Conservation (phyloP, 2,888 invertebrate species). For the Tiliacea citrago region DNA sequence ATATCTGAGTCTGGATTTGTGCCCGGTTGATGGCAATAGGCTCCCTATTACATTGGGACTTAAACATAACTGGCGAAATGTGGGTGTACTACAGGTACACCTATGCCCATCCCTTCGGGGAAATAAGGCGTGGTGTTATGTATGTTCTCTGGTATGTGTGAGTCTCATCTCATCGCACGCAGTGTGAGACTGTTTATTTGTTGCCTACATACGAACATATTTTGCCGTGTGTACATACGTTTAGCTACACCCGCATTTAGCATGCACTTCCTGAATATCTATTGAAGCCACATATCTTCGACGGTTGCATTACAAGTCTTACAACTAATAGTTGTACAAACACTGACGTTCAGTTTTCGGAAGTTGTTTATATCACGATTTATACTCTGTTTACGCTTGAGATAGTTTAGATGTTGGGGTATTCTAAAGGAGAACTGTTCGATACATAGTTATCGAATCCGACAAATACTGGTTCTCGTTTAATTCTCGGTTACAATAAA, state of each 20-base stretch:
- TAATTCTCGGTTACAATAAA: background rate
- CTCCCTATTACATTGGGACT: no score
- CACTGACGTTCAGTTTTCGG: slow-evolving; percentile 39
- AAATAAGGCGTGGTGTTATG: no score
- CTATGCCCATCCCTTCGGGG: no score
- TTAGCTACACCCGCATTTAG: slow-evolving; percentile 45
- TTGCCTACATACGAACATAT: slow-evolving; percentile 27
- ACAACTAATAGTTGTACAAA: slow-evolving; percentile 38
- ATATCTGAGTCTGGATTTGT: no score
- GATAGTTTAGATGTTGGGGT: slow-evolving; percentile 32
- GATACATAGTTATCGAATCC: background rate
- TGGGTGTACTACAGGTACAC: no score
- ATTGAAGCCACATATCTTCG: slow-evolving; percentile 46
- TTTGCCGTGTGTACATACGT: slow-evolving; percentile 4
- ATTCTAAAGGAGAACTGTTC: background rate
- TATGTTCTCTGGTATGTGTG: no score
- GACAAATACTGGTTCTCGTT: background rate
- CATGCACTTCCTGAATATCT: slow-evolving; percentile 61
- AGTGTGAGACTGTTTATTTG: slow-evolving; percentile 6
- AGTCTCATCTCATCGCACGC: background rate
- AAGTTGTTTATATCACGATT: slow-evolving; percentile 48
- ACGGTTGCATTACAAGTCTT: slow-evolving; percentile 38
- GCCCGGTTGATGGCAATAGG: no score
- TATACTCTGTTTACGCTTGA: slow-evolving; percentile 24
- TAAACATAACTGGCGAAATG: no score